These are phyloP conservation scores for Leptosomus discolor DNA, from an alignment of 2,113 vertebrate genomes.

Conservation along the genomic window DNA sequence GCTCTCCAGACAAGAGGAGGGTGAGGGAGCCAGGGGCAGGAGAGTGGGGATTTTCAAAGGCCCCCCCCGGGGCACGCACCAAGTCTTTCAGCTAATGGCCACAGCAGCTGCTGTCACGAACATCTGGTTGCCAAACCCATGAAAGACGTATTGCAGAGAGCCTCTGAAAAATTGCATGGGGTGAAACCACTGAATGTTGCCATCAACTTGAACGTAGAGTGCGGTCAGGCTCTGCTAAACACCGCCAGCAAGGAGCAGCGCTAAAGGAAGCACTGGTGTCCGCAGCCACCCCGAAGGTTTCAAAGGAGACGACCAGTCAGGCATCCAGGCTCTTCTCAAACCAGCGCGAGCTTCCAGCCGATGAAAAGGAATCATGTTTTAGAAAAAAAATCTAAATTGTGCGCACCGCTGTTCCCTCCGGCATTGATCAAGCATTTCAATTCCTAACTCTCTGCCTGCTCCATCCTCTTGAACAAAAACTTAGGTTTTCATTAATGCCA, in stretches of 20 bases:
- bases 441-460: background rate
- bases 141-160: background rate
- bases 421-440: background rate
- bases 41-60: background rate
- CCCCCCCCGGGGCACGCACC: background rate
- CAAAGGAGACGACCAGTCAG: background rate
- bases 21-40: background rate
- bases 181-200: background rate
- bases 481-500: background rate
- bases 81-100: background rate
- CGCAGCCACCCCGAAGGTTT: background rate
- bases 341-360: background rate
- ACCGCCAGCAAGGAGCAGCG: fast-evolving
- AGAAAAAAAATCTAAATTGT: background rate
- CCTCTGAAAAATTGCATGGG: background rate
- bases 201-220: background rate
- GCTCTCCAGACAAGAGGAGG: background rate
- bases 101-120: background rate
- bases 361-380: background rate
- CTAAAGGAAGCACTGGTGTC: background rate
- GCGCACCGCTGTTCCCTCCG: background rate
- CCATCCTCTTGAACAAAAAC: background rate
- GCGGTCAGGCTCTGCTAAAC: background rate
- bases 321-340: background rate
- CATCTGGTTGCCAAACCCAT: background rate